Evolutionary conservation across 2,797 vertebrate genomes (phyloP).

Genomic region (Halcyon chelicuti): DNA sequence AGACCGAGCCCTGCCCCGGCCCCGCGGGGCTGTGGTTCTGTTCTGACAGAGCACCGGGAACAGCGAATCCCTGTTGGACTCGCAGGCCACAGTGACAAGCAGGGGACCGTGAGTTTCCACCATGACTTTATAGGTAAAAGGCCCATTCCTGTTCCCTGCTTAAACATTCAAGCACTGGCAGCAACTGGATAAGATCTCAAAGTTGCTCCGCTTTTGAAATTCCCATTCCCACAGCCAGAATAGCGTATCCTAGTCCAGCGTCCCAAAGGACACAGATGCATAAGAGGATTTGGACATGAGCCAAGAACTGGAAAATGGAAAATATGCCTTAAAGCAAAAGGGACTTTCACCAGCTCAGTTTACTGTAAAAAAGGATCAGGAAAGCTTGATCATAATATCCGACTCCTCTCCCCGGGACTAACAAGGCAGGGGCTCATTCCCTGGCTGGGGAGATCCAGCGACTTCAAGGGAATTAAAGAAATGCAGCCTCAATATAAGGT

Average conservation of each 20-base stretch:
- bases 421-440: background rate
- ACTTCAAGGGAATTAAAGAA: background rate
- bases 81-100: background rate
- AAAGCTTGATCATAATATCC: background rate
- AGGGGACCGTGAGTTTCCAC: conserved; percentile 21
- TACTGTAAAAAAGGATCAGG: background rate
- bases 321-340: conserved; percentile 37
- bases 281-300: background rate
- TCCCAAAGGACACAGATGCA: conserved; percentile 35
- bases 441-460: background rate
- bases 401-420: background rate
- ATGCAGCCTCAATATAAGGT: background rate
- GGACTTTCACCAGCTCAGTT: background rate
- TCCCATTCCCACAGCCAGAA: conserved; percentile 31
- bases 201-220: background rate
- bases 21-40: background rate
- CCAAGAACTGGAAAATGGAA: conserved; percentile 22
- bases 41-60: background rate
- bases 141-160: background rate
- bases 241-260: background rate
- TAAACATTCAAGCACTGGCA: background rate
- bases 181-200: background rate
- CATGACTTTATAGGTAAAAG: background rate
- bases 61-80: background rate
- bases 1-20: background rate